Evolutionary conservation across 2,113 vertebrate species (phyloP), one percentile per base, ranked within the genome.

Genomic region (Ceuthmochares aereus): DNA sequence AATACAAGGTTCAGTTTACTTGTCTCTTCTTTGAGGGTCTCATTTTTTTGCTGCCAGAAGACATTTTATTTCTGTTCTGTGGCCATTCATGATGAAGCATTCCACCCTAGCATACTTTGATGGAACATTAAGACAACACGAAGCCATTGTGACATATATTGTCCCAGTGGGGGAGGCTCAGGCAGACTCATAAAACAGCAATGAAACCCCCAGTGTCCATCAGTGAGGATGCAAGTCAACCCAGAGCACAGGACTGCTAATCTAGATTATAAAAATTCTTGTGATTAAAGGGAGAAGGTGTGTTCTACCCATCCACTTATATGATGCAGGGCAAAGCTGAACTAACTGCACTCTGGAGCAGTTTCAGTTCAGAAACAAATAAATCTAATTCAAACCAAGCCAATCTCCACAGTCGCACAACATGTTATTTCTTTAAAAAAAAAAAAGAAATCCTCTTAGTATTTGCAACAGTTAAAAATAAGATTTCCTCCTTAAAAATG

Each of bases 291-390:
- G 21, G 21, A 69, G 68, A 40, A 68, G 36, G 32, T 43, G 4
- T 0, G 0, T 77, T 80, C 36, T 25, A 73, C 25, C 19, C 25
- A 17, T 43, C 21, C 47, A 10, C 7, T 67, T 68, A 12, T 7
- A 8, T 54, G 66, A 19, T 54, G 17, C 32, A 69, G 22, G 30
- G 73, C 45, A 80, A 77, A 84, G n/a, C 69, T 82, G 11, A 51
- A 29, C 22, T 55, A 54, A 12, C 16, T 62, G 36, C 64, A 6
- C 10, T 81, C 29, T 55, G 43, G 26, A 29, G 6, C 32, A 10
- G 26, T 47, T 87, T 81, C 40, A 29, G 14, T 45, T 89, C 45
- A 74, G 55, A 77, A 66, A 25, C 40, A 91, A 69, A n/a, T n/a
- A n/a, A 87, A 40, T 3, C 10, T 70, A 21, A 8, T 12, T 32